Percentiles rank a stretch among this genome's conserved stretches.
Evolutionary conservation across 37 sponge, comb jelly and placozoan genomes (phyloP).

Genomic region (Ephydatia muelleri): DNA sequence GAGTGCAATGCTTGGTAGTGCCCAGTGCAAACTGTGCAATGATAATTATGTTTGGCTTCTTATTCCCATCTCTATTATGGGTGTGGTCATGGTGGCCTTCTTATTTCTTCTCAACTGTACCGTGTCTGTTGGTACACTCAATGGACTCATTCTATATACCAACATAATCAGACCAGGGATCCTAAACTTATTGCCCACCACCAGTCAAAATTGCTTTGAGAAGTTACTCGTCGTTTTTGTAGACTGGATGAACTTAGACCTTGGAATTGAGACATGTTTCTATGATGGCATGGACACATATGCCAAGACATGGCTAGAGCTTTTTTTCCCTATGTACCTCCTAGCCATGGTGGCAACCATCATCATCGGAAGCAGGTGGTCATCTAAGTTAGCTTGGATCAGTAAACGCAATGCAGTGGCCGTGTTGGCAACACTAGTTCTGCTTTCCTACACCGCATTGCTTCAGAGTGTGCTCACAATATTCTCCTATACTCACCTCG

Average conservation of each 20-base stretch:
- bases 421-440: slow-evolving; percentile 17
- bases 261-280: slow-evolving; percentile 25
- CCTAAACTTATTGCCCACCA: not conserved
- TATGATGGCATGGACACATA: slow-evolving; percentile 15
- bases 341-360: not conserved
- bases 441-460: slow-evolving; percentile 10
- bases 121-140: slow-evolving; percentile 9
- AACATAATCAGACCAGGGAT: slow-evolving; percentile 3
- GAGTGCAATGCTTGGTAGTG: not conserved
- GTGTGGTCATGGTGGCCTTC: not conserved
- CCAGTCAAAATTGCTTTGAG: not conserved
- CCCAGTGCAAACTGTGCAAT: not conserved
- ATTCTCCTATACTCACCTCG: not conserved
- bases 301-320: slow-evolving; percentile 25
- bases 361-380: slow-evolving; percentile 2
- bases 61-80: not conserved
- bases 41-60: not conserved
- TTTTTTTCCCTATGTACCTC: slow-evolving; percentile 31
- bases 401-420: slow-evolving; percentile 20
- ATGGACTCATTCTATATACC: slow-evolving; percentile 18
- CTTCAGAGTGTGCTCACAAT: not conserved
- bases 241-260: slow-evolving; percentile 27
- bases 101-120: not conserved
- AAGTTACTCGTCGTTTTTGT: not conserved
- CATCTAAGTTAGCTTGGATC: not conserved